Conservation (phyloP, 2,113 vertebrate species). For the Furnarius figulus region DNA sequence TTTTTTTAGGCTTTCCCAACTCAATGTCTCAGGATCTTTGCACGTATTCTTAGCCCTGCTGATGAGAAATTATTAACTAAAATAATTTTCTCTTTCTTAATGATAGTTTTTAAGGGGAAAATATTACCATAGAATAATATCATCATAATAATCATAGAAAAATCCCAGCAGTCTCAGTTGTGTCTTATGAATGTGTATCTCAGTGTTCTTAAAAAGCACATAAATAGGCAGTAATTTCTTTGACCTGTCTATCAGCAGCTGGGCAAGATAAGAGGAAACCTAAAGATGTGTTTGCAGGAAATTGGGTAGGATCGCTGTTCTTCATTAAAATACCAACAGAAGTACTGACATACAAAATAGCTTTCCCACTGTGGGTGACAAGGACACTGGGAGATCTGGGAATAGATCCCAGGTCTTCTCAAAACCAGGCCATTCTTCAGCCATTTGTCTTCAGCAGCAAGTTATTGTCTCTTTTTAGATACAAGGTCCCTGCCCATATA, state of each 20-base stretch:
- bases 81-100: neutral
- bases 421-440: neutral
- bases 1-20: neutral
- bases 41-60: neutral
- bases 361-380: neutral
- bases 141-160: neutral
- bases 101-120: neutral
- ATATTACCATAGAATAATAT: neutral
- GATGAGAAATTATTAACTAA: neutral
- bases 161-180: neutral
- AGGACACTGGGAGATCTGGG: neutral
- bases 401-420: neutral
- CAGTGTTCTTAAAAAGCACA: neutral
- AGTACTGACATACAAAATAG: neutral
- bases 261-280: neutral
- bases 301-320: neutral
- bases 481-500: neutral
- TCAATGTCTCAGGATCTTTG: neutral
- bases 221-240: neutral
- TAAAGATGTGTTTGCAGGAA: neutral
- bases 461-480: neutral
- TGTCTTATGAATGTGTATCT: neutral
- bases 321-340: neutral
- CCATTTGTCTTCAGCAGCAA: neutral
- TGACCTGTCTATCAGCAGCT: neutral